phyloP scores from a whole-genome alignment of 2,888 invertebrate genomes.

The Yponomeuta evonymella region DNA sequence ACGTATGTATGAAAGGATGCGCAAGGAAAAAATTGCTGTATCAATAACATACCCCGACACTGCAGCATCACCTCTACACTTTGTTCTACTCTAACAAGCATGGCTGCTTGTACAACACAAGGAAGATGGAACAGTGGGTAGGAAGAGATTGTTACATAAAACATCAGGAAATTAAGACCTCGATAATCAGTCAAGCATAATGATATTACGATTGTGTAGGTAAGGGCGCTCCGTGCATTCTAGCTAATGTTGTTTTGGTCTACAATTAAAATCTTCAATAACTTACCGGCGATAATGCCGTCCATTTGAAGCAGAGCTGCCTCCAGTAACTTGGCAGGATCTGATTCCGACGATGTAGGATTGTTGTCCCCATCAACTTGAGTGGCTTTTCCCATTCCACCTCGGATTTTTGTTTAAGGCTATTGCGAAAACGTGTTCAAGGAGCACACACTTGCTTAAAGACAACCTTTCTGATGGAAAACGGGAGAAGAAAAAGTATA shows the following conservation, averaged over 20 bases:
- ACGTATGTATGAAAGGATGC: no score
- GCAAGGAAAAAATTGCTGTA: background rate
- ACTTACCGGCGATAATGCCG: constrained; percentile 87
- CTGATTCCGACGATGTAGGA: constrained; percentile 64
- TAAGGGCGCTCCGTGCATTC: background rate
- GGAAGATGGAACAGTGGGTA: background rate
- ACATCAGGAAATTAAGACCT: constrained; percentile 33
- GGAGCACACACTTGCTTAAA: background rate
- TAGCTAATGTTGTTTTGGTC: background rate
- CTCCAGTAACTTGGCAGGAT: constrained; percentile 90
- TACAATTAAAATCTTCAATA: background rate
- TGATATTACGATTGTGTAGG: constrained; percentile 4
- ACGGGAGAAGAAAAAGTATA: background rate
- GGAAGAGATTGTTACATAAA: background rate
- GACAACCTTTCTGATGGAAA: background rate
- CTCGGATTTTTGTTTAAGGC: constrained; percentile 1
- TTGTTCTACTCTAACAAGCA: background rate
- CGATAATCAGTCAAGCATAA: constrained; percentile 42
- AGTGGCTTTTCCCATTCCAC: constrained; percentile 66
- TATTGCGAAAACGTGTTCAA: background rate
- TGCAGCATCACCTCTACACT: background rate
- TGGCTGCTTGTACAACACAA: background rate
- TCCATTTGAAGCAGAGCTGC: constrained; percentile 93
- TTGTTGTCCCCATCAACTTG: constrained; percentile 71
- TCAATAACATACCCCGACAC: background rate